Evolutionary conservation across 2,797 vertebrate species (phyloP).

Genomic region (Microcaecilia unicolor): DNA sequence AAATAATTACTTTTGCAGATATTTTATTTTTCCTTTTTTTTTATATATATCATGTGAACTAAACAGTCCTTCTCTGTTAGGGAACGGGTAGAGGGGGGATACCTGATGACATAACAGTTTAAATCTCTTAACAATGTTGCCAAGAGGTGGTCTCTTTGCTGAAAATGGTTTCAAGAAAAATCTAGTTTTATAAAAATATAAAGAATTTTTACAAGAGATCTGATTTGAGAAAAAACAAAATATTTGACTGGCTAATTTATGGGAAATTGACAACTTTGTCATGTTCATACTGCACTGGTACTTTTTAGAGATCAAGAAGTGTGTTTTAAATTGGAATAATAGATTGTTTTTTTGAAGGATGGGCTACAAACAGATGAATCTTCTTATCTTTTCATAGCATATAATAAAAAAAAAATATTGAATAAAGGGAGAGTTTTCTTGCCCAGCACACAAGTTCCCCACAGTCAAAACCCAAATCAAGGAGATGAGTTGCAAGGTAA

Average conservation of each 20-base stretch:
- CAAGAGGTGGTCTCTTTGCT: constrained; percentile 99
- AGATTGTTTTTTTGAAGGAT: constrained; percentile 97
- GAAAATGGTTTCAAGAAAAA: constrained; percentile 99
- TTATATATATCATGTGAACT: constrained; percentile 98
- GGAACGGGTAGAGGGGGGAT: constrained; percentile 84
- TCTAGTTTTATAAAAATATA: constrained; percentile 99
- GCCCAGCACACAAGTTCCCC: constrained; percentile 82
- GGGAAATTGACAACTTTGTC: constrained; percentile 97
- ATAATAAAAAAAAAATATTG: constrained; percentile 92
- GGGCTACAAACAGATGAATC: constrained; percentile 97
- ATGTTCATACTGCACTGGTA: constrained; percentile 98
- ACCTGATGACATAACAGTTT: constrained; percentile 98
- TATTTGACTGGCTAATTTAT: constrained; percentile 99
- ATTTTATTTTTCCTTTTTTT: constrained; percentile 89
- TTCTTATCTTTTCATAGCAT: constrained; percentile 99
- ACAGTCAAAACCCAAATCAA: constrained; percentile 99
- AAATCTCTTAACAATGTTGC: constrained; percentile 95
- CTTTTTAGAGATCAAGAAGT: constrained; percentile 98
- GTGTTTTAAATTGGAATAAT: constrained; percentile 96
- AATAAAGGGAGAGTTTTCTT: constrained; percentile 90
- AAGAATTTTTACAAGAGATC: constrained; percentile 99
- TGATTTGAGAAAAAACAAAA: constrained; percentile 99
- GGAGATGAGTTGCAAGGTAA: constrained; percentile 92
- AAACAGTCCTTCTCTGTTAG: constrained; percentile 96
- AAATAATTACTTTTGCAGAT: constrained; percentile 62